These are phyloP conservation scores for Lingula anatina DNA, from an alignment of 2,888 invertebrate genomes.

Conservation along the genomic window DNA sequence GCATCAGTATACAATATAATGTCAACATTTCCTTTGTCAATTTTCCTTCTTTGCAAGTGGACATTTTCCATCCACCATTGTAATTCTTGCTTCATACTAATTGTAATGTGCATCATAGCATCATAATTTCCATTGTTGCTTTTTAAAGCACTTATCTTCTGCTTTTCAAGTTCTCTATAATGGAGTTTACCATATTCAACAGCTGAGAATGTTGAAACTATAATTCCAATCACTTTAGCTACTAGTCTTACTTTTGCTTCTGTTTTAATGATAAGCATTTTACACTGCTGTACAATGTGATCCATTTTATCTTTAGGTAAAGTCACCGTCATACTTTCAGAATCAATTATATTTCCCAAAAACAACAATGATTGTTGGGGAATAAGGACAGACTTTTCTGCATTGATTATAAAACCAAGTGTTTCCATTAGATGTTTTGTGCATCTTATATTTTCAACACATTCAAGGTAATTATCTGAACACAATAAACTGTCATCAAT, in stretches of 20 bases:
- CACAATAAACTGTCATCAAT: slow-evolving; percentile 16
- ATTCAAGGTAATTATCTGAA: slow-evolving; percentile 8
- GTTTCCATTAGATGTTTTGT: slow-evolving; percentile 8
- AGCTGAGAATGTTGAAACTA: slow-evolving; percentile 7
- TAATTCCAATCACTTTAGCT: slow-evolving; percentile 7
- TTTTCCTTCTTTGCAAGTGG: background rate
- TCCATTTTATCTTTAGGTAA: slow-evolving; percentile 6
- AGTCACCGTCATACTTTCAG: slow-evolving; percentile 12
- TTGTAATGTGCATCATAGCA: slow-evolving; percentile 2
- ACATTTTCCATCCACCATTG: slow-evolving; percentile 10
- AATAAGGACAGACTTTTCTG: slow-evolving; percentile 11
- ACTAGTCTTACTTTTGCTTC: slow-evolving; percentile 4
- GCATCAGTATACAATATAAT: slow-evolving; percentile 4
- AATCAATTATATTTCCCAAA: slow-evolving; percentile 14
- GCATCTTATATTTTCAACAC: slow-evolving; percentile 10
- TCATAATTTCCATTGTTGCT: slow-evolving; percentile 6
- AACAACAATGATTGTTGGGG: slow-evolving; percentile 10
- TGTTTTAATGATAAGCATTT: background rate
- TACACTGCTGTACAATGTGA: background rate
- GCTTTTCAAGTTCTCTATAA: slow-evolving; percentile 7
- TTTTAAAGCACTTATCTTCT: slow-evolving; percentile 3
- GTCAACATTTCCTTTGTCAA: slow-evolving; percentile 3
- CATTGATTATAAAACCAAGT: slow-evolving; percentile 12
- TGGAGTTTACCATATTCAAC: slow-evolving; percentile 7
- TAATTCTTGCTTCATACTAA: slow-evolving; percentile 1